These are phyloP conservation scores for Lacerta bilineata DNA, from an alignment of 2,797 vertebrate genomes.

Conservation along the genomic window DNA sequence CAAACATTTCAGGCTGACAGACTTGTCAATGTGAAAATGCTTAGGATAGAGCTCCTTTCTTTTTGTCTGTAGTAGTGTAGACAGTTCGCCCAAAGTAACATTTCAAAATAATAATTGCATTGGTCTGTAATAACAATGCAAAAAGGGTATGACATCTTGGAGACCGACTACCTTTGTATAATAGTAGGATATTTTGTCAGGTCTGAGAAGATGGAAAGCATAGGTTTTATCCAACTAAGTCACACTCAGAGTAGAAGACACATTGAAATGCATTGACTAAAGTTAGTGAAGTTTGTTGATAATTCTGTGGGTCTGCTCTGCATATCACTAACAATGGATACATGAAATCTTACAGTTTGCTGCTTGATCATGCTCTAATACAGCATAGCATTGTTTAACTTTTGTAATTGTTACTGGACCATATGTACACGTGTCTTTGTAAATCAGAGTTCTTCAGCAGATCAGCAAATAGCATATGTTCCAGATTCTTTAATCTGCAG, in stretches of 20 bases:
- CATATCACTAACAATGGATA: no score
- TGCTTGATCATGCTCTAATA: neutral
- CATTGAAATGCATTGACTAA: no score
- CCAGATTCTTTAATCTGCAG: neutral
- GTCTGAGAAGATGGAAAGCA: neutral
- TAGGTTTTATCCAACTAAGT: no score
- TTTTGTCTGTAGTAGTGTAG: neutral
- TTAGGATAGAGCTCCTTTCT: constrained; percentile 5
- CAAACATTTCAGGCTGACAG: constrained; percentile 20
- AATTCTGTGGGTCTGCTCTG: no score
- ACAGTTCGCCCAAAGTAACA: neutral
- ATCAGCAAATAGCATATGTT: neutral
- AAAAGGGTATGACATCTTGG: neutral
- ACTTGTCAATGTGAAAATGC: constrained; percentile 1
- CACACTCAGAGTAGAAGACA: no score
- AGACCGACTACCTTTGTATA: neutral
- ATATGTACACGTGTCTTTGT: neutral
- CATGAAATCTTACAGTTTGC: neutral
- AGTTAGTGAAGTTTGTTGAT: no score
- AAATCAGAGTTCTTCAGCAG: neutral
- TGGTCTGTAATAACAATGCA: neutral
- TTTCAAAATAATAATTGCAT: neutral
- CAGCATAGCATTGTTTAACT: neutral
- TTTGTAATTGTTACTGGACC: neutral
- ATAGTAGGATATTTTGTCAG: neutral